Conservation (phyloP, 2,797 vertebrate species). For the Carduelis carduelis region DNA sequence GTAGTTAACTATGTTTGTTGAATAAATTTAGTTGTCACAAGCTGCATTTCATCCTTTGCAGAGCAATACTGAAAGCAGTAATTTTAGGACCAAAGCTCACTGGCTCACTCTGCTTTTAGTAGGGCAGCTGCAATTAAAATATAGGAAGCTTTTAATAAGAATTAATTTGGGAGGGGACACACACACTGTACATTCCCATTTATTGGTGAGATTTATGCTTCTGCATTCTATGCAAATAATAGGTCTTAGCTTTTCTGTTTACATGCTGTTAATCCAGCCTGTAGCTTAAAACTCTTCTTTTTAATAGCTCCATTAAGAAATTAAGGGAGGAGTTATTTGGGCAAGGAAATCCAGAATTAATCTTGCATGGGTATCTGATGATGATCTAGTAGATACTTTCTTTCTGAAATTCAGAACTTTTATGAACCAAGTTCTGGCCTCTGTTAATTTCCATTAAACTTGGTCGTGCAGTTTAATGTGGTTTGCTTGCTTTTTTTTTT, state of each 20-base stretch:
- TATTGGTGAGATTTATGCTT: not conserved
- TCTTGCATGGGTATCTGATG: not conserved
- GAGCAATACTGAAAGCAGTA: not conserved
- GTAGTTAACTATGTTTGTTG: not conserved
- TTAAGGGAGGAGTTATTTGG: not conserved
- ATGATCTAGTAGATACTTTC: not conserved
- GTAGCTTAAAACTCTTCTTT: not conserved
- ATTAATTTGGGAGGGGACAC: not conserved
- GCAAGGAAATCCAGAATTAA: not conserved
- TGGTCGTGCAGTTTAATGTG: not conserved
- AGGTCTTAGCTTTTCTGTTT: not conserved
- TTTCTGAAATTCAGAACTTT: not conserved
- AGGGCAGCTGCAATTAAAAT: not conserved
- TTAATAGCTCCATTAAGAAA: not conserved
- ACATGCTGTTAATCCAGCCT: not conserved
- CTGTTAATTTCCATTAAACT: not conserved
- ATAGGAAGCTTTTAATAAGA: not conserved
- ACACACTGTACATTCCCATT: not conserved
- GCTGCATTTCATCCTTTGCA: not conserved
- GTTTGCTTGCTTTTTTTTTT: not conserved
- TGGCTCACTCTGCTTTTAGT: not conserved
- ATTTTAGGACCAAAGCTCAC: not conserved
- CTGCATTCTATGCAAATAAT: not conserved
- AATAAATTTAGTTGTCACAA: not conserved
- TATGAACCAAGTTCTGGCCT: not conserved